Base-by-base conservation (phyloP, 2,888 invertebrate species). In the Apotomis capreana region DNA sequence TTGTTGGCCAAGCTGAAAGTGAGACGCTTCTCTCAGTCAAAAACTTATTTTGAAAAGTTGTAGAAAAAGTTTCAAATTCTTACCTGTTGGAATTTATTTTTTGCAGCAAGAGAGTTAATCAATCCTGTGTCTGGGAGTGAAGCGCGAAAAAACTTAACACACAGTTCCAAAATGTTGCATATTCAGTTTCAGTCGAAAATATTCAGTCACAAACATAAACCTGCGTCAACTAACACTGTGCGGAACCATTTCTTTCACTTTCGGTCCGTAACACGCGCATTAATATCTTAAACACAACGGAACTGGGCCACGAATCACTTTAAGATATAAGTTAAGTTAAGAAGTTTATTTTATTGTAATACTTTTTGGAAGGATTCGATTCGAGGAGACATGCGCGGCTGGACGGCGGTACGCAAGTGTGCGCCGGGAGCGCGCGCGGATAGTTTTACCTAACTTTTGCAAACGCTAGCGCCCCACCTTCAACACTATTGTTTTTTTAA, bases 201-300 rank as follows among this genome's bases (percentile, higher is more conserved):
- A 51, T 62, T 67, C 52, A 15, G 80, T 86, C 87, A 88, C 87
- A 84, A 85, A 83, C 76, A 75, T 64, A 83, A 82, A 83, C 84
- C 81, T 76, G 79, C 83, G 83, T 89, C 87, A 90, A 87, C 87
- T 83, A 87, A 82, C 90, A 91, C 90, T 86, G 81, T 82, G 77
- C 76, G 77, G 68, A 83, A 88, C 83, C 91, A 89, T 90, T 83
- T 87, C 89, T 89, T 87, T 77, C 89, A 90, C 90, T 86, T 76
- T 76, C 76, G 67, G 80, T 84, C 83, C 85, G 82, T 77, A 79
- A 78, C 82, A 82, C 83, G 82, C 82, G 85, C 89, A 90, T 88
- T n/a, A 26, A 70, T 36, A 58, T 3, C 49, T 51, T 36, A 36
- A 40, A 15, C n/a, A n/a, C n/a, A 37, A 49, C 49, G 44, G 26